Percentiles rank a stretch among this genome's conserved stretches.
phyloP scores from a whole-genome alignment of 1,140 invertebrate genomes.

The Bradysia coprophila region DNA sequence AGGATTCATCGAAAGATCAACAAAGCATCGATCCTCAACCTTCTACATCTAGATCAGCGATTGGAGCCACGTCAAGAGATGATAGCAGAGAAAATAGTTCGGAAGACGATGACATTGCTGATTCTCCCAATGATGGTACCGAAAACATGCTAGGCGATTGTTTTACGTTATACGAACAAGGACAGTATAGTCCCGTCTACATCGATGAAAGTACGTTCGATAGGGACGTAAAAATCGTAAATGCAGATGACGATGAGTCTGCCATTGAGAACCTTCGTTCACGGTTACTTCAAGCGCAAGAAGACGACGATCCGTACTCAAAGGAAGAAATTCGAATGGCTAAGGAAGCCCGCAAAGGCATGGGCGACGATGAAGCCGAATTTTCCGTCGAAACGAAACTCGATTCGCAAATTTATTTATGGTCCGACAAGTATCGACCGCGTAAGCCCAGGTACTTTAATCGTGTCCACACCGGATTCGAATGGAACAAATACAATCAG shows the following conservation, averaged over 20 bases:
- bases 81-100: conserved; percentile 7
- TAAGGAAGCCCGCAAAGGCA: conserved; percentile 71
- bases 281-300: conserved; percentile 28
- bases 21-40: conserved; percentile 8
- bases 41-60: neutral
- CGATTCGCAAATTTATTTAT: conserved; percentile 76
- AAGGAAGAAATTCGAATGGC: conserved; percentile 42
- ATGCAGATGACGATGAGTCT: conserved; percentile 60
- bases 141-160: conserved; percentile 36
- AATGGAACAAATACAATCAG: conserved; percentile 99
- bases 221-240: conserved; percentile 52
- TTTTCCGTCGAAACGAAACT: conserved; percentile 83
- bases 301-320: conserved; percentile 11
- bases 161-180: conserved; percentile 53
- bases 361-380: conserved; percentile 73
- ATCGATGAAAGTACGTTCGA: conserved; percentile 44
- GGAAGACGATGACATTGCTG: conserved; percentile 10
- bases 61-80: neutral
- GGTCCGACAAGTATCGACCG: conserved; percentile 96
- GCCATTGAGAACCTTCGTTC: conserved; percentile 53
- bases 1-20: conserved; percentile 34
- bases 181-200: conserved; percentile 69
- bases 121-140: conserved; percentile 19
- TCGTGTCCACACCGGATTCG: conserved; percentile 88
- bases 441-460: conserved; percentile 97